Evolutionary conservation across 2,888 invertebrate species (phyloP), one percentile per base, ranked within the genome.

Genomic region (Harpagoxenus sublaevis): DNA sequence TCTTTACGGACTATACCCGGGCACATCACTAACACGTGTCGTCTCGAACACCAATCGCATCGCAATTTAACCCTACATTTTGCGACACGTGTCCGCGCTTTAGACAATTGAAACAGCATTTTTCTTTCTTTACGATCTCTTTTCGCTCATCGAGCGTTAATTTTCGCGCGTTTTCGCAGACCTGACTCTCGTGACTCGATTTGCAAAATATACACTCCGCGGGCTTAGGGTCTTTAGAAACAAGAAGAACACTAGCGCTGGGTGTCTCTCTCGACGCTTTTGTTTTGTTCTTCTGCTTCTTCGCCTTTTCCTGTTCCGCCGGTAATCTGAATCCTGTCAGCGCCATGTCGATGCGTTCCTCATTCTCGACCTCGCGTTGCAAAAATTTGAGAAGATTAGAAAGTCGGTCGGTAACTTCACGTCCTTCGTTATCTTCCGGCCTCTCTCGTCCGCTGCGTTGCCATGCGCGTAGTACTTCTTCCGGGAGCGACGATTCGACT

Each of bases 401-500:
- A 0, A 84, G 71, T 31, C 65, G 62, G 68, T 85, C 83, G 39
- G 70, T 77, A 0, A n/a, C 5, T 6, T 63, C 63, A 2, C 51
- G 9, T 5, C 45, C 18, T 3, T 35, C 63, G 35, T 57, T 28
- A 0, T 12, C n/a, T 12, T 39, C 23, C 18, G 8, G 18, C 4
- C 1, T 12, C 48, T 51, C 68, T 3, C 28, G 18, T 53, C 78
- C 48, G 28, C 84, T 65, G 12, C 73, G 78, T 55, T 86, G 87
- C 92, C 92, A 92, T 0, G 87, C 84, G 2, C 87, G 53, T 39
- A 92, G 70, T 0, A 87, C 63, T 0, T 87, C 88, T n/a, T 91
- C 90, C 3, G 92, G 91, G 0, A 92, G 75, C 18, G 88, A 87
- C 1, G 90, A 92, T 66, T 92, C 92, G 1, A 92, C 91, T 0